Evolutionary conservation across 2,888 invertebrate genomes (phyloP), one percentile per base, ranked within the genome.

Genomic region (Drosophila falleni): DNA sequence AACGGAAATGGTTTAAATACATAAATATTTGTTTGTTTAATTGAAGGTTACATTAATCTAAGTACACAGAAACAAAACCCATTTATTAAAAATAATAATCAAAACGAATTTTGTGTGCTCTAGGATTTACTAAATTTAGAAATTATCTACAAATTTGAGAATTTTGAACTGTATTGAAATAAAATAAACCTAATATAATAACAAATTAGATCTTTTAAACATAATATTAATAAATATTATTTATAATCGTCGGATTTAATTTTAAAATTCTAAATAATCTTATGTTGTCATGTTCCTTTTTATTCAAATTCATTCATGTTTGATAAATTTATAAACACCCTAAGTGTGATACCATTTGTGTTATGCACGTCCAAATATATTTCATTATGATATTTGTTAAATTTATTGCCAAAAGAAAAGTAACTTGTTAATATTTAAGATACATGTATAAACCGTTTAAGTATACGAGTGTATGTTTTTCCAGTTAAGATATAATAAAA

Each of bases 1-100:
- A 83, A 84, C 82, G 82, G 82, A 83, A 83, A 81, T 70, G 54
- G 51, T 70, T 71, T 81, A 62, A 75, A 64, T 87, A 65, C 65
- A 60, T 70, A 53, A 71, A 51, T 68, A 71, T 73, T 66, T 84
- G 76, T 84, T 74, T 81, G 66, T 61, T 81, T 37, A 78, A 67
- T 69, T 76, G 87, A 84, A 83, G 82, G 82, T 87, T 70, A 62
- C 58, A 68, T 76, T 61, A 66, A 68, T 58, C 63, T 58, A 71
- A 77, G 76, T 69, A 63, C 37, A 58, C 15, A 61, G 67, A 65
- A 71, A 67, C 56, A 69, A 80, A 69, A 62, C 41, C 39, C 54
- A 62, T 39, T 54, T 44, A 49, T 55, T 11, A 39, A 55, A 46
- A 55, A 37, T 16, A 23, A 5, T 2, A 11, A n/a, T n/a, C 26